Evolutionary conservation across 35 echinoderm and acorn worm genomes (phyloP).

Genomic region (Eucidaris tribuloides): DNA sequence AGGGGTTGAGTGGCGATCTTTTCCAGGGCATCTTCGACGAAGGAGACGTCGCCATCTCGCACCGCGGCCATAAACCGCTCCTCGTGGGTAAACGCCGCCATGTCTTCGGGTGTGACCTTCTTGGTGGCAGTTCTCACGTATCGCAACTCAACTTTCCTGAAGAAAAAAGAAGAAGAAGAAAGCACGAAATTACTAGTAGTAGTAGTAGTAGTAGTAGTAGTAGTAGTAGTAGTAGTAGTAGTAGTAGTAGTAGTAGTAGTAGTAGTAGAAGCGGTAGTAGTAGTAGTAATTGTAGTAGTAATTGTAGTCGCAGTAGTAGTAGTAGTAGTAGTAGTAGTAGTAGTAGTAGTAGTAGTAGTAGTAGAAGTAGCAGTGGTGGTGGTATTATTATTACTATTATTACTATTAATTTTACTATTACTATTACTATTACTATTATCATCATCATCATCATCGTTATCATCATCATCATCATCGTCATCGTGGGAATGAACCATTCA

Average conservation of each 20-base stretch:
- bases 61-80: slow-evolving; percentile 72
- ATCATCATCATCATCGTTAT: background rate
- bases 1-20: slow-evolving; percentile 32
- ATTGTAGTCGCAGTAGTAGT: no score
- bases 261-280: no score
- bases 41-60: slow-evolving; percentile 71
- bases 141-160: background rate
- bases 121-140: background rate
- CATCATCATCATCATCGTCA: background rate
- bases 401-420: background rate
- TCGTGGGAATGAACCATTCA: background rate
- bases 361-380: background rate
- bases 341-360: background rate
- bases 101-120: slow-evolving; percentile 1
- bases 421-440: background rate
- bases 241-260: background rate
- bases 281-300: no score
- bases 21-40: slow-evolving; percentile 69
- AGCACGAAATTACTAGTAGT: no score
- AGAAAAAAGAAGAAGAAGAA: no score
- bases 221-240: background rate
- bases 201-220: background rate
- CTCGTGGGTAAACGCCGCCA: slow-evolving; percentile 57
- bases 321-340: background rate
- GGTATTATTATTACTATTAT: background rate